Conservation (phyloP, 2,797 vertebrate genomes). For the Morelia viridis region DNA sequence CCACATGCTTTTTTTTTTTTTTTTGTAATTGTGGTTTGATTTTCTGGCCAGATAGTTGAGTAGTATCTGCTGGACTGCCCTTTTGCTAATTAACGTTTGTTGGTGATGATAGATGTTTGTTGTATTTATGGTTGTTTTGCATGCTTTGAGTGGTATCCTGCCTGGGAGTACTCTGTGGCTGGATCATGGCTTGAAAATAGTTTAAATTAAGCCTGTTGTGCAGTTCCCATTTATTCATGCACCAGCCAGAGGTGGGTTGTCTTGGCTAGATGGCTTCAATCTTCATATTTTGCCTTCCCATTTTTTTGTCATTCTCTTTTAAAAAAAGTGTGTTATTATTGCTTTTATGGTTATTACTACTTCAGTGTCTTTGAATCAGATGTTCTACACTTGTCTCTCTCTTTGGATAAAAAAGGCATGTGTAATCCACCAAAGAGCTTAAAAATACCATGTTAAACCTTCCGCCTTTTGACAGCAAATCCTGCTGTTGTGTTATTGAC, state of each 20-base stretch:
- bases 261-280: neutral
- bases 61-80: neutral
- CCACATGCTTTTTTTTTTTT: neutral
- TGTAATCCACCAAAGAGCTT: fast-evolving
- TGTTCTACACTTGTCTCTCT: fast-evolving
- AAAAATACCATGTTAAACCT: neutral
- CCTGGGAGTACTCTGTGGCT: neutral
- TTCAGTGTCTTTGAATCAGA: neutral
- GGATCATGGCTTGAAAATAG: neutral
- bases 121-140: neutral
- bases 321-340: neutral
- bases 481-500: neutral
- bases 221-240: neutral
- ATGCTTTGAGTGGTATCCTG: neutral
- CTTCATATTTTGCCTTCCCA: neutral
- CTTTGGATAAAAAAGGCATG: fast-evolving
- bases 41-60: neutral
- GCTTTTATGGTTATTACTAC: neutral
- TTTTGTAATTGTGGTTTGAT: neutral
- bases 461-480: neutral
- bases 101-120: constrained; percentile 52
- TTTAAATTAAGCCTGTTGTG: neutral
- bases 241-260: fast-evolving
- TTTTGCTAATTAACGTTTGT: constrained; percentile 44
- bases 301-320: neutral